Evolutionary conservation across 2,888 invertebrate genomes (phyloP).

Genomic region (Clunio marinus): DNA sequence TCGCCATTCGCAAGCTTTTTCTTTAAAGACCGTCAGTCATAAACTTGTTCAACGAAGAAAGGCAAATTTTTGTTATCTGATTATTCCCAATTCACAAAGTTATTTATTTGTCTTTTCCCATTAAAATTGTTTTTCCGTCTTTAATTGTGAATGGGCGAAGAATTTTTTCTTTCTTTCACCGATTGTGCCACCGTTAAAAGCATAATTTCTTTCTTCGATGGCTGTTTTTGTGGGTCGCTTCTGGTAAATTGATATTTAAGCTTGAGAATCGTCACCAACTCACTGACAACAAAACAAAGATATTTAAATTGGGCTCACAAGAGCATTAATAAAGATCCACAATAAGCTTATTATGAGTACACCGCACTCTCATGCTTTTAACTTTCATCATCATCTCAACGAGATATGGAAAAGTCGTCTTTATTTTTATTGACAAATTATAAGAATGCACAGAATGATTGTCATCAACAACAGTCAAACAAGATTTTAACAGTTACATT

Average conservation of each 20-base stretch:
- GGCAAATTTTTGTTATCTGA: slow-evolving; percentile 22
- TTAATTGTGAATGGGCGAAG: not conserved
- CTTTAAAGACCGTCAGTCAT: not conserved
- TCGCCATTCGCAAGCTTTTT: not conserved
- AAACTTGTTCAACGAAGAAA: not conserved
- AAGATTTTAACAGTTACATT: not conserved
- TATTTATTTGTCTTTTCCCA: not conserved
- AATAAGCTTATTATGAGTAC: too few species aligned
- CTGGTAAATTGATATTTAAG: not conserved
- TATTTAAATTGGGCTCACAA: not conserved
- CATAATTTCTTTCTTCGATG: not conserved
- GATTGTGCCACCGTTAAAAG: not conserved
- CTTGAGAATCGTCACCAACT: too few species aligned
- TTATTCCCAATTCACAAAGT: slow-evolving; percentile 21
- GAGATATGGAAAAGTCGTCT: too few species aligned
- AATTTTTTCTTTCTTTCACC: not conserved
- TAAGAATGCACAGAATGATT: not conserved
- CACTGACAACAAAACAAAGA: too few species aligned
- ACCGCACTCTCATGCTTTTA: too few species aligned
- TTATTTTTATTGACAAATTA: not conserved
- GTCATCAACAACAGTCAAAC: not conserved
- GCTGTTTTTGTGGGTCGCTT: not conserved
- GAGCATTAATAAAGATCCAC: slow-evolving; percentile 9
- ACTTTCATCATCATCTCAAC: too few species aligned
- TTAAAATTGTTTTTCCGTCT: not conserved